These are phyloP conservation scores for Harpalus rufipes DNA, from an alignment of 2,888 invertebrate genomes.

Conservation along the genomic window DNA sequence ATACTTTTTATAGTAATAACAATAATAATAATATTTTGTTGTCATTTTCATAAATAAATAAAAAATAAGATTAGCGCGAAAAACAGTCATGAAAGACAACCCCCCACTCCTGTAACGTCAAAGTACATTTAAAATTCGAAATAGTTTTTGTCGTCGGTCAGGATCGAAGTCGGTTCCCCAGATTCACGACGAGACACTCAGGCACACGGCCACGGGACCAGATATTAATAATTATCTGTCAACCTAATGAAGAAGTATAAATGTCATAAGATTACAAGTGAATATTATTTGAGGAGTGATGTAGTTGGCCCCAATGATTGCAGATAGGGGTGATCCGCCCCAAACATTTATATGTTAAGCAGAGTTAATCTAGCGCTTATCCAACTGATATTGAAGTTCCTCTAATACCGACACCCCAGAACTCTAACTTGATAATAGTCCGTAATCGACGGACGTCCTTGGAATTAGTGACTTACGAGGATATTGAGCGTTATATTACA, in stretches of 20 bases:
- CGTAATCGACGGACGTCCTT: constrained; percentile 27
- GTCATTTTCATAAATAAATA: too few relatives aligned
- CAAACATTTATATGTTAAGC: constrained; percentile 66
- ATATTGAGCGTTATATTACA: neutral
- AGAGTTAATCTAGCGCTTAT: constrained; percentile 53
- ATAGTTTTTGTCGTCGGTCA: too few relatives aligned
- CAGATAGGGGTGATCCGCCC: constrained; percentile 33
- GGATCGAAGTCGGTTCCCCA: too few relatives aligned
- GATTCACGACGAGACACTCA: too few relatives aligned
- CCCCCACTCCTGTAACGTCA: too few relatives aligned
- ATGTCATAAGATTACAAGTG: constrained; percentile 24
- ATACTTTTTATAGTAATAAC: too few relatives aligned
- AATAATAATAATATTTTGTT: too few relatives aligned
- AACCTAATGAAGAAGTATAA: neutral
- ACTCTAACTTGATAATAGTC: constrained; percentile 22
- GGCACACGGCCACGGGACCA: too few relatives aligned
- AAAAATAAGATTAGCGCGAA: too few relatives aligned
- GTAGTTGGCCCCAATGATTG: constrained; percentile 25
- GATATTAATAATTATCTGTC: neutral
- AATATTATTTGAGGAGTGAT: constrained; percentile 33
- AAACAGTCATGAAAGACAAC: too few relatives aligned
- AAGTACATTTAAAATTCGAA: too few relatives aligned
- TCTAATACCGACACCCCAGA: constrained; percentile 22
- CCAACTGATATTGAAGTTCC: constrained; percentile 61
- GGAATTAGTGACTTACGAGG: constrained; percentile 26